Evolutionary conservation across 2,888 invertebrate species (phyloP).

Genomic region (Temnothorax ravouxi): DNA sequence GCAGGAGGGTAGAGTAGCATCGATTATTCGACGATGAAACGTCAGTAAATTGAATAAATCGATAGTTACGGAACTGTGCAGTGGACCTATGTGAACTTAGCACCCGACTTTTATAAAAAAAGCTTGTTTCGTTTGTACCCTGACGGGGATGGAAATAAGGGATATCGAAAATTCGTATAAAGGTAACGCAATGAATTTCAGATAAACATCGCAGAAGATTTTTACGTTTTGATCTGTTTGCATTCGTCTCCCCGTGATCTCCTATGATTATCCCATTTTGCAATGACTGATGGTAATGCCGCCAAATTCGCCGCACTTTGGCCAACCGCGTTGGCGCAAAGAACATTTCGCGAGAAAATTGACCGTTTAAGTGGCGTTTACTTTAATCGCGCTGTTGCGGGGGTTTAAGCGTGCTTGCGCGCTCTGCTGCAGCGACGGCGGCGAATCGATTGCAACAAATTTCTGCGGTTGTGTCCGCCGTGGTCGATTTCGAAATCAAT

Average conservation of each 20-base stretch:
- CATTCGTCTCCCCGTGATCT: not conserved
- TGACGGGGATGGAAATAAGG: no score
- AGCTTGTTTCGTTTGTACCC: no score
- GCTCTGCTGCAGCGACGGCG: constrained; percentile 16
- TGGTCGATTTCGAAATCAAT: constrained; percentile 65
- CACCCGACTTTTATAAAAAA: no score
- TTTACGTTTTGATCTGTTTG: not conserved
- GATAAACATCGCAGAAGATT: not conserved
- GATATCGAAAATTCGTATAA: no score
- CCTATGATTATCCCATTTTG: constrained; percentile 6
- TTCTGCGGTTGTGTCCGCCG: constrained; percentile 61
- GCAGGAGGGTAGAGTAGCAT: no score
- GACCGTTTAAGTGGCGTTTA: constrained; percentile 36
- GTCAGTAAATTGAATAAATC: no score
- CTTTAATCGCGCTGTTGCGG: constrained; percentile 27
- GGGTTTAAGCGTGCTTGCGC: constrained; percentile 1
- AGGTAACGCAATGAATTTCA: not conserved
- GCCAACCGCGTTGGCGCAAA: constrained; percentile 1
- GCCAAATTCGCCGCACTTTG: constrained; percentile 23
- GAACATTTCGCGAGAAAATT: constrained; percentile 34
- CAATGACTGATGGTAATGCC: not conserved
- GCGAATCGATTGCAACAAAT: constrained; percentile 61
- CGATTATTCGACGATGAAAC: no score
- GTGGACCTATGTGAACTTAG: no score
- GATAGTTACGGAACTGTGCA: no score